Percentiles rank a stretch among this genome's conserved stretches.
These are phyloP conservation scores for Sebastes cheni DNA, from an alignment of 2,797 vertebrate species.

Conservation along the genomic window DNA sequence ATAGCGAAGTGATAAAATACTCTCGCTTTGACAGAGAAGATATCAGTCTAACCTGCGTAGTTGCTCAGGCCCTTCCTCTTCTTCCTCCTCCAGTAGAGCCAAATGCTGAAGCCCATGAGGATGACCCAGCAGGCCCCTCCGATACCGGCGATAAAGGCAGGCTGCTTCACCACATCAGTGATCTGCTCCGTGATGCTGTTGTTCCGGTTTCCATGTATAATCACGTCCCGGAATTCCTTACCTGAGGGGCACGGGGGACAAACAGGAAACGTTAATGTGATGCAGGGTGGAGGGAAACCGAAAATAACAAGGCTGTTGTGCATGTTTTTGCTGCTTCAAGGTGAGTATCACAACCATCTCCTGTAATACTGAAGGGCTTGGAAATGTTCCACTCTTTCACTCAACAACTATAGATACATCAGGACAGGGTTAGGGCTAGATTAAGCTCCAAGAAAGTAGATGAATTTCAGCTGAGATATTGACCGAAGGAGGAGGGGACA, in stretches of 20 bases:
- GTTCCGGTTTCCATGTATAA: constrained; percentile 93
- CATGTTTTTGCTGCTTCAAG: constrained; percentile 28
- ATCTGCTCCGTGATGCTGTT: constrained; percentile 99
- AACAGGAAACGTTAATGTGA: constrained; percentile 9
- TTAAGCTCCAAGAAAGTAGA: constrained; percentile 34
- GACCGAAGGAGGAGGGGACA: constrained; percentile 38
- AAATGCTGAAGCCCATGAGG: constrained; percentile 99
- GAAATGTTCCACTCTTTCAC: constrained; percentile 4
- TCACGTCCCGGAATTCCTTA: constrained; percentile 92
- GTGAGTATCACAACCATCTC: constrained; percentile 3
- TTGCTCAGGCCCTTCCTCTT: constrained; percentile 99
- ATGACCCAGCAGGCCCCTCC: constrained; percentile 99
- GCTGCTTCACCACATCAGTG: constrained; percentile 98
- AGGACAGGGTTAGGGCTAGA: constrained; percentile 15
- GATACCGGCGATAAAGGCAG: constrained; percentile 98
- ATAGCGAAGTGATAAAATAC: neutral
- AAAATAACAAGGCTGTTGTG: constrained; percentile 1
- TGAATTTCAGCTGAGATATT: constrained; percentile 53
- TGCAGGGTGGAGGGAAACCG: constrained; percentile 6
- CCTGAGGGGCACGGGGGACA: constrained; percentile 76
- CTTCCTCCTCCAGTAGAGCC: constrained; percentile 99
- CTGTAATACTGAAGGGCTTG: neutral
- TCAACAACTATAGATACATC: constrained; percentile 8
- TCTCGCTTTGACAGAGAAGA: neutral
- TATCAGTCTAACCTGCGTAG: constrained; percentile 91